These are phyloP conservation scores for Sitophilus oryzae DNA, from an alignment of 1,140 invertebrate species.

Conservation along the genomic window DNA sequence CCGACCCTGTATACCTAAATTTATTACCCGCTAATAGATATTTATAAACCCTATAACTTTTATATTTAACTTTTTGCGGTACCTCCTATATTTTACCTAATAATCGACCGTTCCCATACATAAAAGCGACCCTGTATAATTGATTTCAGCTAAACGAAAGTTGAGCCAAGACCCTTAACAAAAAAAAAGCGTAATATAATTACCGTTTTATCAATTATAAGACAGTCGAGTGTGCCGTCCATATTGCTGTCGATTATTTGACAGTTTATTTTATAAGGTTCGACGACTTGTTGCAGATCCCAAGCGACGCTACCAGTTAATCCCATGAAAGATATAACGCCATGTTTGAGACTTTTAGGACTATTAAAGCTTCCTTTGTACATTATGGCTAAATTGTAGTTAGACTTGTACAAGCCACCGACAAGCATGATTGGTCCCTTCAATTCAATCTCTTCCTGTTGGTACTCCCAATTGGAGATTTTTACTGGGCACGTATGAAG, in stretches of 20 bases:
- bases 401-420: constrained; percentile 51
- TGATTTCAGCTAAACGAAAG: too few relatives aligned
- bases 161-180: too few relatives aligned
- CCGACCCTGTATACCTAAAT: too few relatives aligned
- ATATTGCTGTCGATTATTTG: constrained; percentile 60
- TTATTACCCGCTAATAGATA: too few relatives aligned
- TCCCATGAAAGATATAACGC: constrained; percentile 56
- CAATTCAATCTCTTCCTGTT: constrained; percentile 64
- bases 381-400: constrained; percentile 63
- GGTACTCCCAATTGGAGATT: constrained; percentile 62
- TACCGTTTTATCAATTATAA: constrained; percentile 57
- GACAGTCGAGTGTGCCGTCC: constrained; percentile 64
- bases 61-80: too few relatives aligned
- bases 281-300: constrained; percentile 55
- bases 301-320: constrained; percentile 52
- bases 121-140: too few relatives aligned
- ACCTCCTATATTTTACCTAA: too few relatives aligned
- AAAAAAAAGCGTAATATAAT: too few relatives aligned
- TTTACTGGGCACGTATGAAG: constrained; percentile 55
- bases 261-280: constrained; percentile 65
- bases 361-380: constrained; percentile 60
- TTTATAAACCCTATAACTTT: too few relatives aligned
- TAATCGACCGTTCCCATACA: too few relatives aligned
- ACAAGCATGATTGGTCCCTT: constrained; percentile 65
- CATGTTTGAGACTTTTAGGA: constrained; percentile 44